phyloP scores from a whole-genome alignment of 2,888 invertebrate genomes.

The Euphydryas editha region DNA sequence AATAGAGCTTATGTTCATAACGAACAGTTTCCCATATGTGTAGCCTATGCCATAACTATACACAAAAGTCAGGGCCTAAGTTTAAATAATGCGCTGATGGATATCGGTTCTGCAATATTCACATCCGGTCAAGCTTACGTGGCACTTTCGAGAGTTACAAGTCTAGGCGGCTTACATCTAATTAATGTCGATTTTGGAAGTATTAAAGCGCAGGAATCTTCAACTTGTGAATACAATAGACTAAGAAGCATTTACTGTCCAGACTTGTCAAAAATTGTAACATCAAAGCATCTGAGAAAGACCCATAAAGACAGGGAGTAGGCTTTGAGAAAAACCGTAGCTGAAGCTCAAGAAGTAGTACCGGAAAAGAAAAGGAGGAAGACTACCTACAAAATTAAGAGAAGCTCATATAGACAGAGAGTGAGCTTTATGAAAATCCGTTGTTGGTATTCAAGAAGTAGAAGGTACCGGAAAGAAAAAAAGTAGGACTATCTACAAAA shows the following conservation, averaged over 20 bases:
- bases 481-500: too few relatives aligned
- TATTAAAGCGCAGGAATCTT: conserved; percentile 5
- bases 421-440: too few relatives aligned
- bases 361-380: too few relatives aligned
- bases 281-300: conserved; percentile 9
- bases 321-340: conserved; percentile 16
- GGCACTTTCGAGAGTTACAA: conserved; percentile 12
- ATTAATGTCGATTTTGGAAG: conserved; percentile 13
- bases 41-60: conserved; percentile 39
- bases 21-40: conserved; percentile 40
- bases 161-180: neutral
- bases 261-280: conserved; percentile 1
- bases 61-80: conserved; percentile 34
- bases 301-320: conserved; percentile 14
- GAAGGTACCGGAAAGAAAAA: too few relatives aligned
- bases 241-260: conserved; percentile 10
- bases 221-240: conserved; percentile 10
- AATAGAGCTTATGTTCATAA: conserved; percentile 38
- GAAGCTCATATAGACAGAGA: too few relatives aligned
- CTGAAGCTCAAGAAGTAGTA: conserved; percentile 22
- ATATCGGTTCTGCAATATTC: conserved; percentile 29
- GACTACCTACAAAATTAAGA: too few relatives aligned
- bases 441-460: too few relatives aligned
- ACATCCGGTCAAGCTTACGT: conserved; percentile 20
- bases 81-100: conserved; percentile 32